A percentile compares a stretch with the other conserved stretches of the same genome.
These are phyloP conservation scores for cattle (Bos taurus) DNA, from an alignment of 2,113 vertebrate genomes.

Conservation along the genomic window DNA sequence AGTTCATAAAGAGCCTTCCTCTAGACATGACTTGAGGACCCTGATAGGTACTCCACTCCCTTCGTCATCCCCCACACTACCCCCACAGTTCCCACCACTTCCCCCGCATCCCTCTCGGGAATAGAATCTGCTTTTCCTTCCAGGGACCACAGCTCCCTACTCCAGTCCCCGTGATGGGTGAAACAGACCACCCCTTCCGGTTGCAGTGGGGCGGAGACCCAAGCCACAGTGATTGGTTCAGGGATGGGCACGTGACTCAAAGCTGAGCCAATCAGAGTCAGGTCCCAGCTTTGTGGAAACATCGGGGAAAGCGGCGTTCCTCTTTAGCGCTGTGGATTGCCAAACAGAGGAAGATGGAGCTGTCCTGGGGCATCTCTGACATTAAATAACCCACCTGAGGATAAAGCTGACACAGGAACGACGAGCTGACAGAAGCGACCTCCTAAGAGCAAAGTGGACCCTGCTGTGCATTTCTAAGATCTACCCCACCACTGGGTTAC, in stretches of 20 bases:
- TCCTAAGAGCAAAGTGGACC: not conserved
- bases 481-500: not conserved
- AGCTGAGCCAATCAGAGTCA: not conserved
- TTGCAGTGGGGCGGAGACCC: not conserved
- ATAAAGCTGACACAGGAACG: not conserved
- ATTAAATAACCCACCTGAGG: not conserved
- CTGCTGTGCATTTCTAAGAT: not conserved
- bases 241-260: not conserved
- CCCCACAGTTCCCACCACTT: fast-evolving
- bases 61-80: not conserved
- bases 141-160: not conserved
- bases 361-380: not conserved
- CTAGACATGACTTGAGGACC: not conserved
- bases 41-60: not conserved
- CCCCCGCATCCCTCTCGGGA: not conserved
- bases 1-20: not conserved
- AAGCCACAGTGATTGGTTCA: not conserved
- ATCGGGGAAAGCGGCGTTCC: not conserved
- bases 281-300: not conserved
- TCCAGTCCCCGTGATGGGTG: fast-evolving
- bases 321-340: fast-evolving
- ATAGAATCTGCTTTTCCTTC: not conserved
- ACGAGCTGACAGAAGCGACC: not conserved
- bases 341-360: not conserved
- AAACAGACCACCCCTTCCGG: too few species aligned